Evolutionary conservation across 2,113 vertebrate genomes (phyloP).

Genomic region (Neodontobutis hainanensis): DNA sequence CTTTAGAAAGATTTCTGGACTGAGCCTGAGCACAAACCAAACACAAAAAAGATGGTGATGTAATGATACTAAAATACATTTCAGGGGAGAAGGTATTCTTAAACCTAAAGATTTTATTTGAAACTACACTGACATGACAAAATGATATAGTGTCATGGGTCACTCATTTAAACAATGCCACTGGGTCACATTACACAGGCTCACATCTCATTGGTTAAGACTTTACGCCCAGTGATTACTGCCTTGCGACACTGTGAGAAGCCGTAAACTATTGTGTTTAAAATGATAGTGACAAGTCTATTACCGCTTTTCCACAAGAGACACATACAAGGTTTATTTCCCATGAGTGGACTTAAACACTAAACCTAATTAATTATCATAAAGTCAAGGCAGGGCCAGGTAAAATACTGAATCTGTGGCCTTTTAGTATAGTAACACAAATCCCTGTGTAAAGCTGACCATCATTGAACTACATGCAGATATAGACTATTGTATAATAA

Average conservation of each 20-base stretch:
- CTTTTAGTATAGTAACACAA: no score
- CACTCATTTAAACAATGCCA: slow-evolving; percentile 32
- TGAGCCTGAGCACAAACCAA: slow-evolving; percentile 78
- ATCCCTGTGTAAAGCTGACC: no score
- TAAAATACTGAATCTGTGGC: no score
- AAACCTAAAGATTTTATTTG: not conserved
- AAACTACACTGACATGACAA: slow-evolving; percentile 31
- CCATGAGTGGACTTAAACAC: not conserved
- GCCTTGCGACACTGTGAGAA: slow-evolving; percentile 7
- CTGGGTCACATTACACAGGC: slow-evolving; percentile 31
- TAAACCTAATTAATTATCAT: not conserved
- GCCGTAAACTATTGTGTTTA: slow-evolving; percentile 21
- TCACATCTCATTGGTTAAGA: slow-evolving; percentile 49
- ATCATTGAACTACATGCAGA: no score
- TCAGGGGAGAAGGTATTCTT: not conserved
- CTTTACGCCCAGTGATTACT: slow-evolving; percentile 47
- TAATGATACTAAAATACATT: not conserved
- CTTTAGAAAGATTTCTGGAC: slow-evolving; percentile 98
- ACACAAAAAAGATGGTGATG: not conserved
- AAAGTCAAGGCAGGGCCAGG: not conserved
- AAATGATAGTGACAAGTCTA: slow-evolving; percentile 12
- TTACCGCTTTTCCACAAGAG: not conserved
- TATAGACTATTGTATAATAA: no score
- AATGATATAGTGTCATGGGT: slow-evolving; percentile 34
- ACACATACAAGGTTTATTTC: not conserved